phyloP scores from a whole-genome alignment of 2,113 vertebrate species.

The Phylloscopus whistleri region DNA sequence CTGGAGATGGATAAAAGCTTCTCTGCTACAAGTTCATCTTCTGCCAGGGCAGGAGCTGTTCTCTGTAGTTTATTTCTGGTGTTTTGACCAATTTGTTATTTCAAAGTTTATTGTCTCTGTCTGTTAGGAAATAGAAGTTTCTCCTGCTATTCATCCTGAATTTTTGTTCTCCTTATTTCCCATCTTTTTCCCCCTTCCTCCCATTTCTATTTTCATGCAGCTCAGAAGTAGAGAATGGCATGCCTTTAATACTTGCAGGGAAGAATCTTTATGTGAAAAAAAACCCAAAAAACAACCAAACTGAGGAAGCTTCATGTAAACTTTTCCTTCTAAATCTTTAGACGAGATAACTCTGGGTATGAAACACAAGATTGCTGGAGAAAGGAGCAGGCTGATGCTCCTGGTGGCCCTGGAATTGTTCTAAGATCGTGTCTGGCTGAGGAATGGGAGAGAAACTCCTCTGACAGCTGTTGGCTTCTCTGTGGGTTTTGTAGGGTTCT shows the following conservation, averaged over 20 bases:
- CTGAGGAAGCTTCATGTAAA: background rate
- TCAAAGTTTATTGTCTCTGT: background rate
- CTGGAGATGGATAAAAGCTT: background rate
- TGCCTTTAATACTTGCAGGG: background rate
- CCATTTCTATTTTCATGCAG: background rate
- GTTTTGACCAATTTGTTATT: background rate
- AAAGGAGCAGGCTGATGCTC: background rate
- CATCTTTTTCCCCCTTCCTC: accelerated
- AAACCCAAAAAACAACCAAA: background rate
- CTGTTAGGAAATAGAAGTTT: background rate
- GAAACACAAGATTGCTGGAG: background rate
- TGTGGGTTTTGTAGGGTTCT: background rate
- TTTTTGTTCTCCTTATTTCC: background rate
- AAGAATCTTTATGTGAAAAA: background rate
- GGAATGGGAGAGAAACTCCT: background rate
- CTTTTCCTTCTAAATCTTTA: background rate
- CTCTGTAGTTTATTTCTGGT: background rate
- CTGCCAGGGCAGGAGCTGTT: background rate
- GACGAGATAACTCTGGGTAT: background rate
- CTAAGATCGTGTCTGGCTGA: background rate
- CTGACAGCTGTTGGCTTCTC: background rate
- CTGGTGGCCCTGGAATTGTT: background rate
- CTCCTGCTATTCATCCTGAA: background rate
- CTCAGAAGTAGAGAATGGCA: background rate
- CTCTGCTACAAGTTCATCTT: background rate